phyloP scores from a whole-genome alignment of 2,888 invertebrate genomes.

The Panopea generosa region DNA sequence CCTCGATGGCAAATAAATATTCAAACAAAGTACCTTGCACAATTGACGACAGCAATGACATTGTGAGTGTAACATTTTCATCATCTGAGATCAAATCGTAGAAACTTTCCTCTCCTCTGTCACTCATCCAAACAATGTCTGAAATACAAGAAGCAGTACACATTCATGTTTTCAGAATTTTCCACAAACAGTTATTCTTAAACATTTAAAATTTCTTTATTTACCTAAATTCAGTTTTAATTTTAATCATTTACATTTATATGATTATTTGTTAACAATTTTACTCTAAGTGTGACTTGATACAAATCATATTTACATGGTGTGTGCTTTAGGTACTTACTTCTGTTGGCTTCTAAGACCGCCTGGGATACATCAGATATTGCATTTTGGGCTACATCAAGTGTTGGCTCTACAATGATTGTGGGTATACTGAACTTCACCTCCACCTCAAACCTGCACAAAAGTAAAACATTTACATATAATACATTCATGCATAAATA shows the following conservation, averaged over 20 bases:
- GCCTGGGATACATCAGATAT: conserved; percentile 78
- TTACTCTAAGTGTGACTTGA: too few species aligned
- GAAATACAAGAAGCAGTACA: conserved; percentile 7
- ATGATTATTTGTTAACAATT: too few species aligned
- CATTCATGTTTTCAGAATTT: background rate
- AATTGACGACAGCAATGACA: conserved; percentile 74
- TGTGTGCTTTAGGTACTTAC: too few species aligned
- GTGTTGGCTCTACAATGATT: conserved; percentile 82
- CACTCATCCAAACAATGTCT: conserved; percentile 80
- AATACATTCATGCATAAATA: too few species aligned
- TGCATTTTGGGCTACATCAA: conserved; percentile 81
- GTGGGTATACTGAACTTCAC: conserved; percentile 84
- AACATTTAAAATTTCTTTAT: too few species aligned
- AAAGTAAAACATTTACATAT: background rate
- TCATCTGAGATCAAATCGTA: conserved; percentile 74
- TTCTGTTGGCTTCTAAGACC: conserved; percentile 79
- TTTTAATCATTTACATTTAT: too few species aligned
- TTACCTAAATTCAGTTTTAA: too few species aligned
- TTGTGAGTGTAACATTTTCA: conserved; percentile 75
- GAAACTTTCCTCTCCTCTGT: conserved; percentile 77
- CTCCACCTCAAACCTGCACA: conserved; percentile 81
- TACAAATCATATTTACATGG: too few species aligned
- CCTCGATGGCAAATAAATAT: too few species aligned
- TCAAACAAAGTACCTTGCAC: conserved; percentile 83
- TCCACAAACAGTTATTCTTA: background rate